Evolutionary conservation across 1,140 invertebrate species (phyloP), one percentile per base, ranked within the genome.

Genomic region (Lordiphosa mommai): DNA sequence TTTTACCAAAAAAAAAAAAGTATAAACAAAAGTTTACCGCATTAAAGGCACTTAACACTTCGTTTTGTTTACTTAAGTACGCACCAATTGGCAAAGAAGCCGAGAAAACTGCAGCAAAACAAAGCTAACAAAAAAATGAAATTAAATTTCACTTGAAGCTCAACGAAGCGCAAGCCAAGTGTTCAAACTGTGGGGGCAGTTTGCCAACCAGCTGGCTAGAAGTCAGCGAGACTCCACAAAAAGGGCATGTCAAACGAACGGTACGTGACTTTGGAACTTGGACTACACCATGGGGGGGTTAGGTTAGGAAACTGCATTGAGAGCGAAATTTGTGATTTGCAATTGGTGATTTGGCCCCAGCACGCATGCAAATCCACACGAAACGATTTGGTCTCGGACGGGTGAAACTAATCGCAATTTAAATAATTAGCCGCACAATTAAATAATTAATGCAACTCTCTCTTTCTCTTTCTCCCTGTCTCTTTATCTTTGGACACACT

Each of bases 351-450:
- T 36, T 61, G 48, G 64, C 29, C 32, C 29, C 50, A 46, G 40
- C 69, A 65, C 61, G 76, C 74, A 82, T 82, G 74, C 74, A 79
- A 79, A 79, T 82, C 61, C 46, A 52, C 60, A 74, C 71, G 56
- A 82, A 70, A 37, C 36, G 40, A 17, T 67, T 63, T 61, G 10
- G 29, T 36, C 43, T 34, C 34, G 30, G 40, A 23, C 37, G 55
- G 58, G 72, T 53, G 73, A 72, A 76, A 77, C 47, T 52, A 72
- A 68, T 64, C 59, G 46, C 57, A 48, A 51, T 47, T 69, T 50
- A 65, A 69, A 49, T 53, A 33, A 38, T 36, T 49, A 33, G 50
- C 58, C 51, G 67, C 37, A 48, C 63, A 61, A 59, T 72, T 82
- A 70, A 66, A 56, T 66, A 65, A 79, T 69, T 79, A 67, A 59